Conservation (phyloP, 2,113 vertebrate genomes). For the Bombycilla garrulus region DNA sequence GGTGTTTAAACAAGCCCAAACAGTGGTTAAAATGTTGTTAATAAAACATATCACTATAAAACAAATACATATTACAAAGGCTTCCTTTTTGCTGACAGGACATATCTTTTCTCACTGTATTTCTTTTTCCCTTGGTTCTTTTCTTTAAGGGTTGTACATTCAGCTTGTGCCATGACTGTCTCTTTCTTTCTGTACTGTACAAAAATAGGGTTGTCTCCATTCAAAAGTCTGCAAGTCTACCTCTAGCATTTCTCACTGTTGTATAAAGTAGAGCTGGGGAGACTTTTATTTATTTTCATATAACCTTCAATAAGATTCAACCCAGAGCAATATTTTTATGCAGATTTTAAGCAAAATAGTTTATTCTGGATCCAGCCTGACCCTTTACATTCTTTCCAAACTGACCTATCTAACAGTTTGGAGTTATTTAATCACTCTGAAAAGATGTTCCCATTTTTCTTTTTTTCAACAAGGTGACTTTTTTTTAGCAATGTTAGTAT, state of each 20-base stretch:
- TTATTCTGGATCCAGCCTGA: not conserved
- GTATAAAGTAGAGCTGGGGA: not conserved
- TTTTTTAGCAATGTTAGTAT: not conserved
- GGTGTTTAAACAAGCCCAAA: slow-evolving; percentile 17
- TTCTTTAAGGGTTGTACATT: not conserved
- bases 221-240: not conserved
- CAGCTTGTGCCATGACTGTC: not conserved
- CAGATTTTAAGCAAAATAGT: not conserved
- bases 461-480: not conserved
- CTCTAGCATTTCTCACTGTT: not conserved
- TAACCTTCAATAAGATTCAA: not conserved
- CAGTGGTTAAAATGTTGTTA: slow-evolving; percentile 14
- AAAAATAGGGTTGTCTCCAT: not conserved
- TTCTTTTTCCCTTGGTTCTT: not conserved
- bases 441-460: not conserved
- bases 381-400: not conserved
- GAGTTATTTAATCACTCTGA: not conserved
- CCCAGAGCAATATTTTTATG: not conserved
- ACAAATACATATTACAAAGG: not conserved
- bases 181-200: not conserved
- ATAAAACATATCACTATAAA: slow-evolving; percentile 23
- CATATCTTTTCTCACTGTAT: not conserved
- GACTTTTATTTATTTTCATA: not conserved
- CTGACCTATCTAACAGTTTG: not conserved
- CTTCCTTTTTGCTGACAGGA: not conserved